phyloP scores from a whole-genome alignment of 92 coral and sea anemone genomes.

The Siderastrea siderea region DNA sequence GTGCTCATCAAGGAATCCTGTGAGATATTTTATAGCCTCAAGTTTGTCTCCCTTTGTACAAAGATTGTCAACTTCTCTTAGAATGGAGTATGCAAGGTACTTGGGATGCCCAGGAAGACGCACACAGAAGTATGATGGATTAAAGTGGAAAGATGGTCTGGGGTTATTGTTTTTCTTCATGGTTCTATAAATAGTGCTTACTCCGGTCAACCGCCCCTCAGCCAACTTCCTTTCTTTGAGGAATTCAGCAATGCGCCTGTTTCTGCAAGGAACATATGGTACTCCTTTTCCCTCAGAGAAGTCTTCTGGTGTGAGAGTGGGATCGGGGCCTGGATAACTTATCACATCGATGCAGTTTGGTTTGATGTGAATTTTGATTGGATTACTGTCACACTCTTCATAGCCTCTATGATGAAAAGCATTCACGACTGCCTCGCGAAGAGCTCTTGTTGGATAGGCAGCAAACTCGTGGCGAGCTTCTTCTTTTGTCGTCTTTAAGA shows the following conservation, averaged over 20 bases:
- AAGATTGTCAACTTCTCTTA: conserved; percentile 65
- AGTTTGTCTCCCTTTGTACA: conserved; percentile 74
- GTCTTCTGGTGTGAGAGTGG: conserved; percentile 65
- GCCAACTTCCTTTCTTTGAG: conserved; percentile 78
- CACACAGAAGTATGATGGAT: conserved; percentile 65
- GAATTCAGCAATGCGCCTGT: conserved; percentile 82
- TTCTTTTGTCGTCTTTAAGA: conserved; percentile 65
- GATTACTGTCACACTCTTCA: conserved; percentile 66
- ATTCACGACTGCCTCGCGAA: conserved; percentile 85
- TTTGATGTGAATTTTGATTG: conserved; percentile 76
- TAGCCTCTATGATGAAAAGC: conserved; percentile 87
- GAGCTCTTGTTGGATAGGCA: conserved; percentile 77
- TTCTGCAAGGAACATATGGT: conserved; percentile 81
- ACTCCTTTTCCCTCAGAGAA: conserved; percentile 66
- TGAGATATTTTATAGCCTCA: conserved; percentile 61
- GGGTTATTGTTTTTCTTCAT: conserved; percentile 80
- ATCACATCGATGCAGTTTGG: conserved; percentile 80
- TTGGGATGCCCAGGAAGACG: conserved; percentile 85
- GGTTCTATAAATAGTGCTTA: conserved; percentile 75
- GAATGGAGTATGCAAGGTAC: conserved; percentile 57
- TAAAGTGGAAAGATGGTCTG: conserved; percentile 69
- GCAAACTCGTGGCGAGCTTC: conserved; percentile 69
- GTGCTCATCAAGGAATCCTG: conserved; percentile 62
- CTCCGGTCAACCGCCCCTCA: conserved; percentile 85
- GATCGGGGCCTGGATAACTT: conserved; percentile 86